phyloP scores from a whole-genome alignment of 2,113 vertebrate species.

The Actenoides lindsayi region DNA sequence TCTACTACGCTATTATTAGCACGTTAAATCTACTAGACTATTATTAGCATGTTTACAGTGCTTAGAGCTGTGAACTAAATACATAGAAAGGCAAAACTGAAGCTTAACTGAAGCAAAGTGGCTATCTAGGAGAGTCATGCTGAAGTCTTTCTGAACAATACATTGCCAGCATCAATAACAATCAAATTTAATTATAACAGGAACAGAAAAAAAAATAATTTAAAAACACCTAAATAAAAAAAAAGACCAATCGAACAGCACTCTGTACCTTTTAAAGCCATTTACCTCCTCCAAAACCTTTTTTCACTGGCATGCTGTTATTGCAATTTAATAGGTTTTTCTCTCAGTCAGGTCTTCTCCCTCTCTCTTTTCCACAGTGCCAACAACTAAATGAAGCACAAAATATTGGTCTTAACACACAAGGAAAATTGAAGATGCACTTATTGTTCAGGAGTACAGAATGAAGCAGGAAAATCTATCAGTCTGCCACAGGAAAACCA shows the following conservation, averaged over 20 bases:
- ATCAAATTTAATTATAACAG: neutral
- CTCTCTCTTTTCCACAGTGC: neutral
- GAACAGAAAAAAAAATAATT: neutral
- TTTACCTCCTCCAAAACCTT: neutral
- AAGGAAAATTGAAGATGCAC: constrained; percentile 9
- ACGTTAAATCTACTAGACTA: neutral
- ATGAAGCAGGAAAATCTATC: constrained; percentile 14
- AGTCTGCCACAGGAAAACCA: neutral
- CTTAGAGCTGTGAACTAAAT: neutral
- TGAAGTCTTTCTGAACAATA: neutral
- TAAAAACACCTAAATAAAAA: neutral
- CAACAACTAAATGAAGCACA: neutral
- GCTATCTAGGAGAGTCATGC: neutral
- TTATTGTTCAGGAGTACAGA: constrained; percentile 11
- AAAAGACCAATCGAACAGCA: neutral
- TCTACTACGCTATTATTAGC: neutral
- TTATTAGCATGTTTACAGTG: neutral
- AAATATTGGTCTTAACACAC: neutral
- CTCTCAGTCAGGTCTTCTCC: neutral
- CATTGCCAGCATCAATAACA: neutral
- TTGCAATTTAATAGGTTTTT: neutral
- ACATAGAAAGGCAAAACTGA: neutral
- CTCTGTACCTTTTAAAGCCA: neutral
- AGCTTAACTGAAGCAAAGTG: neutral
- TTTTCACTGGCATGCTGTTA: neutral